Evolutionary conservation across 2,888 invertebrate genomes (phyloP).

Genomic region (Lypha dubia): DNA sequence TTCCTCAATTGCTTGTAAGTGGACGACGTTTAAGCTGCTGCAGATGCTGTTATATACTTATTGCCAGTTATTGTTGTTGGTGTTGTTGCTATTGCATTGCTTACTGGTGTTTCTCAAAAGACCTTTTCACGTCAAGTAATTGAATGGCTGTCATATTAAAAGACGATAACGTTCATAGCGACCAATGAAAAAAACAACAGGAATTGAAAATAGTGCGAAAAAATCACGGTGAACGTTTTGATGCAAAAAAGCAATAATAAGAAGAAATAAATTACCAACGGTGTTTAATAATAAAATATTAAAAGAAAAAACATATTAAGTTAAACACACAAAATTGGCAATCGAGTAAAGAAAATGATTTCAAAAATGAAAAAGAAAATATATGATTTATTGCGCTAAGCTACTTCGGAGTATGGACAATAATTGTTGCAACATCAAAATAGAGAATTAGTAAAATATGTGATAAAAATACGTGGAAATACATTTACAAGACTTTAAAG

Average conservation of each 20-base stretch:
- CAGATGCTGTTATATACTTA: constrained; percentile 31
- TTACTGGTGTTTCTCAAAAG: constrained; percentile 49
- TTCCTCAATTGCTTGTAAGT: constrained; percentile 67
- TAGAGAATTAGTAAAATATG: no score
- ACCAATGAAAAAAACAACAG: not conserved
- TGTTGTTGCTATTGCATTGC: constrained; percentile 5
- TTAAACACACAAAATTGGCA: constrained; percentile 20
- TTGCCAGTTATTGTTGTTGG: constrained; percentile 8
- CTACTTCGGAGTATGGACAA: constrained; percentile 4
- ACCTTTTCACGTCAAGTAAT: constrained; percentile 67
- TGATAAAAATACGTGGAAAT: no score
- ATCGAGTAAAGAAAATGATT: not conserved
- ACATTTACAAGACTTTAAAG: no score
- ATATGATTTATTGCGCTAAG: constrained; percentile 9
- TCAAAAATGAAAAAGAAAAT: not conserved
- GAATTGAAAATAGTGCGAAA: constrained; percentile 9
- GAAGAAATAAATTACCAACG: constrained; percentile 49
- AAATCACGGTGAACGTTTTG: constrained; percentile 13
- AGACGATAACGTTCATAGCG: constrained; percentile 56
- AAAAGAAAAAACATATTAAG: constrained; percentile 22
- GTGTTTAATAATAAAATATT: constrained; percentile 50
- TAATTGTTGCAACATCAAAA: constrained; percentile 32
- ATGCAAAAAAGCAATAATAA: constrained; percentile 10
- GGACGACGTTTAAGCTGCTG: constrained; percentile 45
- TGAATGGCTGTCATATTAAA: constrained; percentile 72